Evolutionary conservation across 2,888 invertebrate species (phyloP).

Genomic region (Archips crataeganus): DNA sequence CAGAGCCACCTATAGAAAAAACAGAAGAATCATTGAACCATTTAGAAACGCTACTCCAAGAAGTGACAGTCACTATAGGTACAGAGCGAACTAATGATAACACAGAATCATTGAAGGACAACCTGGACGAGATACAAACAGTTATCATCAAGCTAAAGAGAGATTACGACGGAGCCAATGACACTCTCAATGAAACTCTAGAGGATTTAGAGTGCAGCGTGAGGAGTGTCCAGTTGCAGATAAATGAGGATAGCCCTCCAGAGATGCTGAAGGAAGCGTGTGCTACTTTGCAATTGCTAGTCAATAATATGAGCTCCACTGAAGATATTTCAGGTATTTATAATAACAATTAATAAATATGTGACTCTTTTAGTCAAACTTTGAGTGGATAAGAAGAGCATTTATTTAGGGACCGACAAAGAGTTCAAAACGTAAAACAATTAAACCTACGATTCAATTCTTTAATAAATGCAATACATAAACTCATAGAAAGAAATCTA

Average conservation of each 20-base stretch:
- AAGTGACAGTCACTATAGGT: conserved; percentile 65
- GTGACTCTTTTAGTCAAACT: too few species aligned
- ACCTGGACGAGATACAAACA: conserved; percentile 78
- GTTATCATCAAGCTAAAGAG: conserved; percentile 77
- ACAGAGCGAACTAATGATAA: conserved; percentile 55
- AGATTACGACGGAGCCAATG: conserved; percentile 71
- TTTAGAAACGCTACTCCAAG: conserved; percentile 64
- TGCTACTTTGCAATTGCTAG: conserved; percentile 71
- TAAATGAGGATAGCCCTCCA: conserved; percentile 73
- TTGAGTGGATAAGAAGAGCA: too few species aligned
- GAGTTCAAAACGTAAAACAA: too few species aligned
- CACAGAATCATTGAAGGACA: conserved; percentile 65
- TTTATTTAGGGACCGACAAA: too few species aligned
- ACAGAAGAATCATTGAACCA: conserved; percentile 61
- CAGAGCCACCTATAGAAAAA: conserved; percentile 49
- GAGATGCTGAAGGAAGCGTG: conserved; percentile 75
- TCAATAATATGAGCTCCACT: conserved; percentile 66
- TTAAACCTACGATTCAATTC: too few species aligned
- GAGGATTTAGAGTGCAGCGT: conserved; percentile 83
- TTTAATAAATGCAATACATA: too few species aligned
- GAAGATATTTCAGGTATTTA: conserved; percentile 51
- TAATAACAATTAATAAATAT: too few species aligned
- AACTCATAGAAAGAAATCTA: too few species aligned
- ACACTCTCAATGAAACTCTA: conserved; percentile 78
- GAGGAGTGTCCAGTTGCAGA: conserved; percentile 80